A percentile compares a stretch with the other conserved stretches of the same genome.
Evolutionary conservation across 2,113 vertebrate species (phyloP).

Genomic region (Grammomys dolichurus): DNA sequence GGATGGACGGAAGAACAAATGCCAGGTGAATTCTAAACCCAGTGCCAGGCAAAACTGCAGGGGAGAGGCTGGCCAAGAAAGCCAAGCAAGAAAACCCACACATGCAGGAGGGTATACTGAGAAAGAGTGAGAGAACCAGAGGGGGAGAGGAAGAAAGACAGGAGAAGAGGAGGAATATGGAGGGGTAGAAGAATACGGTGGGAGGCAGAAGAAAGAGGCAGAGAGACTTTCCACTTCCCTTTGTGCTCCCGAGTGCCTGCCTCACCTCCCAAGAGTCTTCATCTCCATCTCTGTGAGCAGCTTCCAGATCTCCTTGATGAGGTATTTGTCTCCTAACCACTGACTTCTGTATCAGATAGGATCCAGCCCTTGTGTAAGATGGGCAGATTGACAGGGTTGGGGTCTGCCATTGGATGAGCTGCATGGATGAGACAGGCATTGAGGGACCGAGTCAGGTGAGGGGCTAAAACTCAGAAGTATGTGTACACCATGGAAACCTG

Average conservation of each 20-base stretch:
- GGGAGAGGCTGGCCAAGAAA: not conserved
- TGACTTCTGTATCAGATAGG: not conserved
- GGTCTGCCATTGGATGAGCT: not conserved
- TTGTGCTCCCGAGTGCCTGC: not conserved
- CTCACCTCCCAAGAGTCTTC: not conserved
- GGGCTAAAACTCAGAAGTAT: not conserved
- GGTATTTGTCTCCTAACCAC: not conserved
- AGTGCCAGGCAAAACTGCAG: not conserved
- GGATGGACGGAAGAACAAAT: not conserved
- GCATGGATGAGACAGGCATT: accelerated
- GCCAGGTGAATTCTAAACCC: not conserved
- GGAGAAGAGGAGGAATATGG: not conserved
- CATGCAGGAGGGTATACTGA: not conserved
- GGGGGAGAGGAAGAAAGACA: not conserved
- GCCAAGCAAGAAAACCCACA: not conserved
- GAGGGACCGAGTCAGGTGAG: not conserved
- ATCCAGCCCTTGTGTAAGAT: not conserved
- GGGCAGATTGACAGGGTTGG: not conserved
- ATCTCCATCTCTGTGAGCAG: not conserved
- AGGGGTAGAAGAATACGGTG: not conserved
- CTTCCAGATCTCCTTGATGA: not conserved
- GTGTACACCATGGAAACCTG: not conserved
- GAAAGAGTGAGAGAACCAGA: not conserved
- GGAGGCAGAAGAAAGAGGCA: not conserved
- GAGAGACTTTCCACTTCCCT: not conserved